These are phyloP conservation scores for Australoheros facetus DNA, from an alignment of 2,797 vertebrate species.

Conservation along the genomic window DNA sequence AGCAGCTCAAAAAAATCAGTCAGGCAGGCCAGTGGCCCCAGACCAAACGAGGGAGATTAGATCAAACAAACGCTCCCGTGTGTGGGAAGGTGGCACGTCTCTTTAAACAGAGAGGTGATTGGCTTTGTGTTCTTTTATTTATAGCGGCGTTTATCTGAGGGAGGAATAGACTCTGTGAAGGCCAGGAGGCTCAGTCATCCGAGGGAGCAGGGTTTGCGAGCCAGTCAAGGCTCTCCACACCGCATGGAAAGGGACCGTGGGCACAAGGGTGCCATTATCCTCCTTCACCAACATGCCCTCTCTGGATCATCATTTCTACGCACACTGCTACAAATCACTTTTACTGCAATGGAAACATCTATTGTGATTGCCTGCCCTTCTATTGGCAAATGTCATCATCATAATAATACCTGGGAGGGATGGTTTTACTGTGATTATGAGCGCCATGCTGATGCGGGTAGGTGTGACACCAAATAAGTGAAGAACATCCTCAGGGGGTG, in stretches of 20 bases:
- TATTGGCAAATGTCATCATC: conserved; percentile 71
- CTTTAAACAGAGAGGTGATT: conserved; percentile 64
- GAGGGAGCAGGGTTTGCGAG: conserved; percentile 54
- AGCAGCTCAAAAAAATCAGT: conserved; percentile 35
- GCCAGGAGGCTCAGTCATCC: conserved; percentile 56
- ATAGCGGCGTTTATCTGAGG: conserved; percentile 63
- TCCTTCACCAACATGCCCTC: conserved; percentile 52
- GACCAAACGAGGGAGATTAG: conserved; percentile 46
- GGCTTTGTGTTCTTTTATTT: conserved; percentile 61
- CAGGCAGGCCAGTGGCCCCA: conserved; percentile 27
- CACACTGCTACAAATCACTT: conserved; percentile 60
- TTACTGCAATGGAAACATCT: conserved; percentile 67
- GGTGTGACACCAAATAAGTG: conserved; percentile 36
- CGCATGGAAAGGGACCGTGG: conserved; percentile 9
- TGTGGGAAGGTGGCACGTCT: conserved; percentile 55
- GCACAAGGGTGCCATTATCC: conserved; percentile 49
- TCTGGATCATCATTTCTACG: conserved; percentile 53
- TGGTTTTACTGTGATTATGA: conserved; percentile 52
- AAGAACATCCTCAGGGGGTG: conserved; percentile 52
- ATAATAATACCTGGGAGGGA: conserved; percentile 63
- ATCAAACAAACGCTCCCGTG: conserved; percentile 56
- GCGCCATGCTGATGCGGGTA: conserved; percentile 25
- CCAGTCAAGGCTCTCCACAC: conserved; percentile 60
- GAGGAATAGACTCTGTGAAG: conserved; percentile 55
- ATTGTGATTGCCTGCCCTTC: conserved; percentile 70